phyloP scores from a whole-genome alignment of 2,888 invertebrate species.

The Steinernema carpocapsae region DNA sequence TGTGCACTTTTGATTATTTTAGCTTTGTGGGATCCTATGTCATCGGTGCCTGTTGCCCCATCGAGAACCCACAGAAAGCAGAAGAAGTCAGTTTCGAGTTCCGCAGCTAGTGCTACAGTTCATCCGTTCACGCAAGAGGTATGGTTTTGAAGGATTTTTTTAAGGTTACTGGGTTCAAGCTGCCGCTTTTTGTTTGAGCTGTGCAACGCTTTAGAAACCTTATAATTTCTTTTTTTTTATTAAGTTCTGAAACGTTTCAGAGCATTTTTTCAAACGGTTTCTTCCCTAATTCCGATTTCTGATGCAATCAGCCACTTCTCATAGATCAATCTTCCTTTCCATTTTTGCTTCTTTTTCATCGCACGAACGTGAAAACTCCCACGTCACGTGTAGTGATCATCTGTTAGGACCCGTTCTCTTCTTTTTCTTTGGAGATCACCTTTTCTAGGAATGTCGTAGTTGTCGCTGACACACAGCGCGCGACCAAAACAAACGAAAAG shows the following conservation, averaged over 20 bases:
- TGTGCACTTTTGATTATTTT: too few relatives aligned
- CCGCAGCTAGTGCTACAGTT: conserved; percentile 6
- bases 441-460: background rate
- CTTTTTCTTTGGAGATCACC: background rate
- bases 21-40: too few relatives aligned
- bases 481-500: background rate
- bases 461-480: too few relatives aligned
- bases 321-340: background rate
- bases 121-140: conserved; percentile 21
- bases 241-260: too few relatives aligned
- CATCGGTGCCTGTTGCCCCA: conserved; percentile 27
- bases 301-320: too few relatives aligned
- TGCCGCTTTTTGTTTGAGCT: background rate
- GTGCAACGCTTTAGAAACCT: too few relatives aligned
- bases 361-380: too few relatives aligned
- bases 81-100: conserved; percentile 3
- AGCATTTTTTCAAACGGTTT: too few relatives aligned
- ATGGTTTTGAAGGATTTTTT: background rate
- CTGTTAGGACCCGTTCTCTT: background rate
- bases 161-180: background rate
- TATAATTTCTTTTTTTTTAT: too few relatives aligned
- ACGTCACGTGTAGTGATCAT: background rate
- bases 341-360: background rate
- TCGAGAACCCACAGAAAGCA: conserved; percentile 1
- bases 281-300: too few relatives aligned